A percentile compares a stretch with the other conserved stretches of the same genome.
Evolutionary conservation across 2,888 invertebrate genomes (phyloP).

Genomic region (Reticulitermes lucifugus): DNA sequence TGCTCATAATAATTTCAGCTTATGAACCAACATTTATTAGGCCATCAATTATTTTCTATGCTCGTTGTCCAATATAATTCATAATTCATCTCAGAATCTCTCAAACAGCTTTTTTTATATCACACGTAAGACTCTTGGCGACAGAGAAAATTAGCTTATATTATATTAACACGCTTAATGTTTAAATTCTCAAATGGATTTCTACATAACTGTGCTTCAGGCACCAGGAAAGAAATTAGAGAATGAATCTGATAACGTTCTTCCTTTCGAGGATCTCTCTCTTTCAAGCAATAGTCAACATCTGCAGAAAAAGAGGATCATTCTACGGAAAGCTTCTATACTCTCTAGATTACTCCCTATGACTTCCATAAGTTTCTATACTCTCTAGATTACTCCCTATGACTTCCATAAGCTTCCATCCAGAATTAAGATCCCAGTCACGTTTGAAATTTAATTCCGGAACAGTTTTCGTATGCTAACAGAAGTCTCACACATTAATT

Average conservation of each 20-base stretch:
- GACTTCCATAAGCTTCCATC: constrained; percentile 45
- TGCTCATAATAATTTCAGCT: not conserved
- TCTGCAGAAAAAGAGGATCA: constrained; percentile 29
- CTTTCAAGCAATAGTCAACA: constrained; percentile 1
- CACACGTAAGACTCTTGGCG: not conserved
- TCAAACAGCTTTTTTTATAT: not conserved
- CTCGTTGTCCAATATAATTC: not conserved
- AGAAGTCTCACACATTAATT: constrained; percentile 46
- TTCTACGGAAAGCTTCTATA: not conserved
- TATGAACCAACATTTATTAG: not conserved
- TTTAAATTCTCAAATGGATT: constrained; percentile 2
- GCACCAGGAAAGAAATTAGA: not conserved
- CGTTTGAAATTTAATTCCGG: constrained; percentile 47
- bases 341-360: constrained; percentile 37
- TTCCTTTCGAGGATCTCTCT: too few species aligned
- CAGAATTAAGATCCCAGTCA: constrained; percentile 42
- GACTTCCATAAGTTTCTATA: constrained; percentile 44
- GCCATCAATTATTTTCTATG: not conserved
- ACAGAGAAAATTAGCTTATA: not conserved
- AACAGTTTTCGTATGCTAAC: constrained; percentile 48
- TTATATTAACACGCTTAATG: not conserved
- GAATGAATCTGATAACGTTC: too few species aligned
- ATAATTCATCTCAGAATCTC: not conserved
- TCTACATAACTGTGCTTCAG: constrained; percentile 7
- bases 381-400: constrained; percentile 38